Evolutionary conservation across 2,888 invertebrate genomes (phyloP).

Genomic region (Sinodicranocentrus sp.): DNA sequence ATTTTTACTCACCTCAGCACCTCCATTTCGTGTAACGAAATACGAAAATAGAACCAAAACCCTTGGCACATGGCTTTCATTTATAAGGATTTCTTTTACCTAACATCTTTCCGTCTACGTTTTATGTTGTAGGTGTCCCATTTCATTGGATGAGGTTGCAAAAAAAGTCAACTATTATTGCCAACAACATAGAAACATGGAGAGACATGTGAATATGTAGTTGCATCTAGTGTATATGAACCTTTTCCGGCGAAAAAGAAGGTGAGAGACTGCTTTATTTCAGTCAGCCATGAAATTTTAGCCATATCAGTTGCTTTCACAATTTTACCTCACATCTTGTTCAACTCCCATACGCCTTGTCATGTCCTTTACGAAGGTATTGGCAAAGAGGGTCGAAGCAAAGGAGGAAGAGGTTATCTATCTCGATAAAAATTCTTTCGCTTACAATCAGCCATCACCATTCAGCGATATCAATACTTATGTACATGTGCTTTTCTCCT

Average conservation of each 20-base stretch:
- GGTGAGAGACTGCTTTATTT: constrained; percentile 45
- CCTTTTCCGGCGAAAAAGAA: constrained; percentile 13
- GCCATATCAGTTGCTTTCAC: constrained; percentile 49
- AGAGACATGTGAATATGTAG: too few species aligned
- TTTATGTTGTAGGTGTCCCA: constrained; percentile 31
- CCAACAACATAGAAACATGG: too few species aligned
- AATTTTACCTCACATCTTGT: constrained; percentile 16
- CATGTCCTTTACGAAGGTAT: constrained; percentile 24
- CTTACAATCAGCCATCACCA: constrained; percentile 58
- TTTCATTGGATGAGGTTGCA: constrained; percentile 34
- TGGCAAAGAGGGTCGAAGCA: constrained; percentile 13
- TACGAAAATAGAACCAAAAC: too few species aligned
- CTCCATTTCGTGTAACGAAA: constrained; percentile 34
- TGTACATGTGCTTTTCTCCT: background rate
- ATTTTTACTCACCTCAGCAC: background rate
- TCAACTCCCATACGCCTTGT: constrained; percentile 25
- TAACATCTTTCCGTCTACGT: background rate
- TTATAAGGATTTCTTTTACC: too few species aligned
- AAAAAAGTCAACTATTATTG: too few species aligned
- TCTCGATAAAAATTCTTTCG: constrained; percentile 54
- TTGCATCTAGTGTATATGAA: too few species aligned
- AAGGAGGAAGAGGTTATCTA: constrained; percentile 14
- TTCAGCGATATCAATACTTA: constrained; percentile 41
- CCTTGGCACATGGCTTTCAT: too few species aligned
- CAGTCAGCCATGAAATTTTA: constrained; percentile 59